Conservation (phyloP, 2,113 vertebrate genomes). For the Zingel zingel region DNA sequence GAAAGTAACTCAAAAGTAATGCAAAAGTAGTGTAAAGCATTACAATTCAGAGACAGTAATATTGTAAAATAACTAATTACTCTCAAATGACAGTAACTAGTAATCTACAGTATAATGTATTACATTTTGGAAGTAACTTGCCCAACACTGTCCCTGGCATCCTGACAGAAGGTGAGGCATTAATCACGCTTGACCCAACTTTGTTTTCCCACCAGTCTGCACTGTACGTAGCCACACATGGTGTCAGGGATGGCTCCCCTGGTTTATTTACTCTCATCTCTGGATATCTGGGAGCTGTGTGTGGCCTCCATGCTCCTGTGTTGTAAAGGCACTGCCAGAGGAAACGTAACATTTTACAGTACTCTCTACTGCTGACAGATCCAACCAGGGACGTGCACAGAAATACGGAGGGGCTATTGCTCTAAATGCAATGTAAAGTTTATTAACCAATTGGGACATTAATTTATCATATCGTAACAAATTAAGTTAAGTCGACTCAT, state of each 20-base stretch:
- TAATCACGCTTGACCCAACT: constrained; percentile 70
- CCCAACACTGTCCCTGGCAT: neutral
- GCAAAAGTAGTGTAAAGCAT: no score
- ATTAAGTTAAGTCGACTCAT: no score
- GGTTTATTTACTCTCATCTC: constrained; percentile 91
- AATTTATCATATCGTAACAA: no score
- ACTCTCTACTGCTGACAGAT: constrained; percentile 75
- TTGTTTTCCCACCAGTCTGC: constrained; percentile 74
- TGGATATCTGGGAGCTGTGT: constrained; percentile 85
- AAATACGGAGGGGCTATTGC: no score
- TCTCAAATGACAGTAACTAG: no score
- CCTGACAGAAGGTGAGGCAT: constrained; percentile 54
- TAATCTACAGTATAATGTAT: no score
- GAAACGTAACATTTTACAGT: constrained; percentile 85
- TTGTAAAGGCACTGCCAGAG: constrained; percentile 86
- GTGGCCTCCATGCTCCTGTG: constrained; percentile 85
- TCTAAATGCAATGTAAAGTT: no score
- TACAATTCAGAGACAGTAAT: no score
- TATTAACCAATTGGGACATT: no score
- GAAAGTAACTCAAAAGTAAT: no score
- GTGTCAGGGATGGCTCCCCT: constrained; percentile 75
- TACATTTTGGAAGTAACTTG: no score
- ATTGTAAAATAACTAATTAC: no score
- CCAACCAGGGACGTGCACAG: constrained; percentile 16
- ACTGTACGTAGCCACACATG: constrained; percentile 78